Evolutionary conservation across 2,797 vertebrate genomes (phyloP).

Genomic region (Enteromius trimaculatus): DNA sequence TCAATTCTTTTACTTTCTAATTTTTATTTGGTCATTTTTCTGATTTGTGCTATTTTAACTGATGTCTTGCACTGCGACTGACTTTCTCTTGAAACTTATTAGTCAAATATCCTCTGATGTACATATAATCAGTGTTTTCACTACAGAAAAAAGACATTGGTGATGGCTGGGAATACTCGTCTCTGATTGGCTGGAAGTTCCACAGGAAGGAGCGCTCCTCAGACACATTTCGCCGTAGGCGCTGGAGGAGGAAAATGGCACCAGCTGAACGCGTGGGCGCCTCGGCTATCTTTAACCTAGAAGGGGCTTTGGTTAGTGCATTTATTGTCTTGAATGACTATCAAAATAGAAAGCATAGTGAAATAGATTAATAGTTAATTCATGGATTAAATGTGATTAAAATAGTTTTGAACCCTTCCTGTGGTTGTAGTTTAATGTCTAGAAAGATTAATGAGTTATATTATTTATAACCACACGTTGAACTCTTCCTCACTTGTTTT

Average conservation of each 20-base stretch:
- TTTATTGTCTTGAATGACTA: constrained; percentile 17
- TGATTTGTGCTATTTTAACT: neutral
- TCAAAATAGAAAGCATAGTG: neutral
- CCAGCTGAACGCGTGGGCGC: constrained; percentile 81
- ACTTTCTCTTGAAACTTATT: neutral
- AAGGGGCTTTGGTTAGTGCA: constrained; percentile 84
- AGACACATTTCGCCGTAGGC: constrained; percentile 84
- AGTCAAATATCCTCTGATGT: neutral
- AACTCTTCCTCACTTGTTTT: neutral
- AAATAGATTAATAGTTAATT: no score
- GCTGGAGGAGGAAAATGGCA: constrained; percentile 88
- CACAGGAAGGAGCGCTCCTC: constrained; percentile 84
- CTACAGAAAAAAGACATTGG: constrained; percentile 59
- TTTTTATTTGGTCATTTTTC: neutral
- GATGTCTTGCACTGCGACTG: neutral
- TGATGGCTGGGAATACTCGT: constrained; percentile 88
- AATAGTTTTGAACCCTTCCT: neutral
- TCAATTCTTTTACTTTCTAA: neutral
- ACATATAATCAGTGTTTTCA: constrained; percentile 4
- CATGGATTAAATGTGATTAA: neutral
- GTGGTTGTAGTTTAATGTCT: constrained; percentile 6
- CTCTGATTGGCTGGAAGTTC: constrained; percentile 89
- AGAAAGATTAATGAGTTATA: neutral
- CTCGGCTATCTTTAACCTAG: constrained; percentile 87
- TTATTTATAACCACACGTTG: neutral